Base-by-base conservation (phyloP, 2,797 vertebrate species). In the Antrozous pallidus region DNA sequence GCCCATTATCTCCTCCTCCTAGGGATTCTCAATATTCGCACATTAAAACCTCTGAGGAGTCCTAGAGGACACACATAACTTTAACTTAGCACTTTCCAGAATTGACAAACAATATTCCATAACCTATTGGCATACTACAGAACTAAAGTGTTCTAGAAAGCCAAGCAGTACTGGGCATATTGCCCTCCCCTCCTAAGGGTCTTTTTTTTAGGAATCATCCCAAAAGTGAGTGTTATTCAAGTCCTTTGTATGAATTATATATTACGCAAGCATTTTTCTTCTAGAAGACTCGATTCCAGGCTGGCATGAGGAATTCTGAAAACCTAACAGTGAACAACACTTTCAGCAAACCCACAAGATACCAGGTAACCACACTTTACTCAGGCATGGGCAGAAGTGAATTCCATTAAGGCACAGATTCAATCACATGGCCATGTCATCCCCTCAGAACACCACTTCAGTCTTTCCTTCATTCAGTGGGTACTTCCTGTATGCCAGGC, bases 271-370 rank as follows among this genome's bases (percentile, higher is more conserved):
- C 38, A 9, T 71, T 97, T 16, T 94, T 28, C 82, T 94, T 97
- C 96, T 98, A 99, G 99, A 99, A 98, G 97, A 98, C 99, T 97
- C 99, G 80, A 97, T 99, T 99, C 97, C 98, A 98, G 97, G 96
- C 98, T 90, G 98, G 98, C 95, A 98, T 98, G 65, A 98, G 98
- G 93, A 98, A 98, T 40, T 98, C 98, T 94, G 99, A 99, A 56
- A 98, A 98, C 86, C 98, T 98, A 97, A 98, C 98, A 18, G 97
- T 98, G 90, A 99, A 98, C 97, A 99, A 99, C 31, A 98, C 99
- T 73, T 99, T 99, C 96, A 99, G 98, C 98, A 99, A 99, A 96
- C 99, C 99, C 33, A 99, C 99, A 8, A 98, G 99, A 98, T 99
- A 99, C 79, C 98, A 99, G 99, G 99, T 99, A 98, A 98, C 42